These are phyloP conservation scores for human (Homo sapiens) DNA, from an alignment of 2,113 vertebrate genomes.

Conservation along the genomic window GRCh38 chr5:22615501-22616000, in stretches of 20 bases:
- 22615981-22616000: background rate
- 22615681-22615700: background rate
- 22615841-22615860: background rate
- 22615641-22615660: background rate
- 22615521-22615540: background rate
- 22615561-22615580: background rate
- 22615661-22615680: background rate
- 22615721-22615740: background rate
- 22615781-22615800: background rate
- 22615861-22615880: background rate
- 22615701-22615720: background rate
- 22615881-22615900: background rate
- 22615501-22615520: background rate
- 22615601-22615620: background rate
- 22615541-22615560: background rate
- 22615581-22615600: background rate
- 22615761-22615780: background rate
- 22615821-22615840: rapidly evolving
- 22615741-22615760: background rate
- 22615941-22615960: background rate
- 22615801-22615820: background rate
- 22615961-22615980: background rate
- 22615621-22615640: background rate
- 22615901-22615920: background rate
- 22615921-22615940: background rate